Evolutionary conservation across 2,113 vertebrate species (phyloP).

Genomic region (Catharus minimus): DNA sequence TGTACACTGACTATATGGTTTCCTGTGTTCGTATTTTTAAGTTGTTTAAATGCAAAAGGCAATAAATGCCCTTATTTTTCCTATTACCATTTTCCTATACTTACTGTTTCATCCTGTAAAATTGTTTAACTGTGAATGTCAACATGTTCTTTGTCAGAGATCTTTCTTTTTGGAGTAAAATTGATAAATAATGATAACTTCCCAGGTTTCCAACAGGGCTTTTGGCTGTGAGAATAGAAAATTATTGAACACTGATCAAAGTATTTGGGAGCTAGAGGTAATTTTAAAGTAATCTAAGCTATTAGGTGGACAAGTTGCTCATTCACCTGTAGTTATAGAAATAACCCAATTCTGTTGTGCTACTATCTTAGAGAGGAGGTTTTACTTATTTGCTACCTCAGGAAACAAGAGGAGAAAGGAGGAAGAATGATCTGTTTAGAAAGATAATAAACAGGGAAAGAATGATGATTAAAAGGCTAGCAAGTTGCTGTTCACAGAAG

Average conservation of each 20-base stretch:
- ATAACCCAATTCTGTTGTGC: neutral
- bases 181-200: neutral
- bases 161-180: slow-evolving; percentile 5
- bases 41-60: neutral
- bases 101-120: neutral
- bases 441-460: neutral
- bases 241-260: neutral
- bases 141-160: neutral
- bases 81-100: neutral
- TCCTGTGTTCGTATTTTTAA: slow-evolving; percentile 17
- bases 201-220: neutral
- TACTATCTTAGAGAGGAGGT: neutral
- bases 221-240: neutral
- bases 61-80: neutral
- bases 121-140: neutral
- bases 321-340: neutral
- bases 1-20: neutral
- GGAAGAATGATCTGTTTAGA: neutral
- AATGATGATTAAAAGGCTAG: neutral
- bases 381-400: neutral
- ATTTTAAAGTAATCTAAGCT: neutral
- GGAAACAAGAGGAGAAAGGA: neutral
- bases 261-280: neutral
- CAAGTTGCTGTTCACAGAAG: neutral
- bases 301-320: neutral